Evolutionary conservation across 2,113 vertebrate species (phyloP), one percentile per base, ranked within the genome.

Genomic region (Cyanoliseus patagonus): DNA sequence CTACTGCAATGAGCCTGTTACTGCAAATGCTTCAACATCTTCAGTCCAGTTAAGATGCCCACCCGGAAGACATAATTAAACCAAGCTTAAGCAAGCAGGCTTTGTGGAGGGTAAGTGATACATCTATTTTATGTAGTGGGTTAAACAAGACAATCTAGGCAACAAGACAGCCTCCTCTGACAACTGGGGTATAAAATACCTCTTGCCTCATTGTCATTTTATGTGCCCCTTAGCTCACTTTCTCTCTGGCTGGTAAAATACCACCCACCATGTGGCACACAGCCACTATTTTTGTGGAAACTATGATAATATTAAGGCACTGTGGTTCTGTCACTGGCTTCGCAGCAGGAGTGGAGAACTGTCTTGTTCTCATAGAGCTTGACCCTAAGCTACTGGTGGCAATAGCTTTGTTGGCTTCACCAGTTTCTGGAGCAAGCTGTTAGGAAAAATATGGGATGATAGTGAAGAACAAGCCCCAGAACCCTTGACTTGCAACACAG

Each of bases 241-340:
- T 73, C 80, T 25, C 57, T 30, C 72, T 72, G 59, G 59, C 27
- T 79, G 87, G 87, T 46, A 31, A 91, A 59, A 61, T 78, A 53
- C 87, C 87, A 83, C 94, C 87, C 80, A 89, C 31, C 63, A 47
- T 8, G 76, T 88, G 92, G 90, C 76, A 86, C 79, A 82, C 0
- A 42, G 94, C 94, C 84, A 64, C 80, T 76, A 3, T 49, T 72
- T 91, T 51, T 64, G 47, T 64, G 59, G 63, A 51, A 91, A 47
- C 25, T 73, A 8, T 44, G 63, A 53, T 31, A 68, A 49, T 76
- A 83, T 61, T 3, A 0, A 70, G 9, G 55, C 12, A 15, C 49
- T 67, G 72, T 86, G 39, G 42, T 33, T 83, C 83, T 88, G 57
- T 51, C 73, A 33, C 46, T 68, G 76, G 6, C 24, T 83, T 49